Conservation (phyloP, 2,113 vertebrate genomes). For the Muntiacus muntjak region DNA sequence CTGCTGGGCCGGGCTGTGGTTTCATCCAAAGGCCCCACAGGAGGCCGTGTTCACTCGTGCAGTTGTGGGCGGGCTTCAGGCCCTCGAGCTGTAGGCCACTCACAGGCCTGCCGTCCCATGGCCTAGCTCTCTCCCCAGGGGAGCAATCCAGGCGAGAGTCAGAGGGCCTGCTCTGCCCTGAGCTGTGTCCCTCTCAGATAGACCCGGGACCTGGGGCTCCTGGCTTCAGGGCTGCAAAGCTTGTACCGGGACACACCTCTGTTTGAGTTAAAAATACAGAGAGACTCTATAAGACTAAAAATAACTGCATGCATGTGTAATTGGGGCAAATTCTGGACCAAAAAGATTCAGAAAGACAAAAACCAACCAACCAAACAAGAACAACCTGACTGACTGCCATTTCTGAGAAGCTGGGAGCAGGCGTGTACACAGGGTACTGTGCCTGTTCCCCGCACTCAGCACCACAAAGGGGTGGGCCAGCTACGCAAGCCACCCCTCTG, state of each 20-base stretch:
- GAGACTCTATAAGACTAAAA: not conserved
- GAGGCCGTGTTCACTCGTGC: not conserved
- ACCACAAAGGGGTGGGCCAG: not conserved
- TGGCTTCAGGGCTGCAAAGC: not conserved
- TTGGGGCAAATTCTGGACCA: not conserved
- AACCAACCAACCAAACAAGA: not conserved
- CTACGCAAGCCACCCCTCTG: not conserved
- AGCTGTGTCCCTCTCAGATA: not conserved
- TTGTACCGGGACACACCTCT: not conserved
- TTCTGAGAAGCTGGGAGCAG: not conserved
- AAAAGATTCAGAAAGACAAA: not conserved
- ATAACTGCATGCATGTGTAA: not conserved
- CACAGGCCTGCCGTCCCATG: not conserved
- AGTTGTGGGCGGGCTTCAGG: not conserved
- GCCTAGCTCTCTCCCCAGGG: not conserved
- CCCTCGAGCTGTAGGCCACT: not conserved
- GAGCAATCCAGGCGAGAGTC: not conserved
- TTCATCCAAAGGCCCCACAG: not conserved
- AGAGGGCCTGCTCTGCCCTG: not conserved
- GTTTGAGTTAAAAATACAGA: not conserved
- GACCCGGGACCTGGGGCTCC: not conserved
- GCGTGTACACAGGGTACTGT: not conserved
- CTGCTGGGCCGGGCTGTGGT: not conserved
- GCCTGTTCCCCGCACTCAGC: not conserved
- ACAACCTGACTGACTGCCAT: accelerated